Conservation (phyloP, 2,113 vertebrate genomes). For the Tychaedon coryphoeus region DNA sequence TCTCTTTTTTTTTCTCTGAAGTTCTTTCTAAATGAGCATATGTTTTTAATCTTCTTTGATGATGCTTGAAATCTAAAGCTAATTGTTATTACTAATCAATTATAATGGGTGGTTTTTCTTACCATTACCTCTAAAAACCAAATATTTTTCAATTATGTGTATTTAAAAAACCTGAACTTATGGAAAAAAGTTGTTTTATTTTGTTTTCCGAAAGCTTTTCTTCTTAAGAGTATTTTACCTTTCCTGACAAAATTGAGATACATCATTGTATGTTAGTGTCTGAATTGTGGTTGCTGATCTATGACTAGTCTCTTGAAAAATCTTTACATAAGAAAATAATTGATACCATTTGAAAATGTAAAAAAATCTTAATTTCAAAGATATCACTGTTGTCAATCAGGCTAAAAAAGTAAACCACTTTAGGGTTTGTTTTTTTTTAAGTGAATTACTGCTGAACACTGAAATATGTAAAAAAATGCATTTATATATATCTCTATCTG, state of each 20-base stretch:
- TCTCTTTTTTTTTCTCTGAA: neutral
- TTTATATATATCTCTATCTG: neutral
- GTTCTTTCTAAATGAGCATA: neutral
- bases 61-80: neutral
- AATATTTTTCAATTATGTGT: neutral
- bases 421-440: fast-evolving
- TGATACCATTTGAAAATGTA: neutral
- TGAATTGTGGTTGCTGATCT: neutral
- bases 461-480: fast-evolving
- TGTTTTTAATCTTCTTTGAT: neutral
- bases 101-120: neutral
- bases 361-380: neutral
- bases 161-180: neutral
- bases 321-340: neutral
- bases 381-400: neutral
- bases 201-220: neutral
- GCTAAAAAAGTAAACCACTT: neutral
- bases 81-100: neutral
- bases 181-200: neutral
- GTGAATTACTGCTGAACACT: neutral
- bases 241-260: neutral
- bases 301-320: neutral
- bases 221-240: neutral
- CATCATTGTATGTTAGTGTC: neutral
- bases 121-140: neutral